These are phyloP conservation scores for Varanus salvator DNA, from an alignment of 2,113 vertebrate species.

Conservation along the genomic window DNA sequence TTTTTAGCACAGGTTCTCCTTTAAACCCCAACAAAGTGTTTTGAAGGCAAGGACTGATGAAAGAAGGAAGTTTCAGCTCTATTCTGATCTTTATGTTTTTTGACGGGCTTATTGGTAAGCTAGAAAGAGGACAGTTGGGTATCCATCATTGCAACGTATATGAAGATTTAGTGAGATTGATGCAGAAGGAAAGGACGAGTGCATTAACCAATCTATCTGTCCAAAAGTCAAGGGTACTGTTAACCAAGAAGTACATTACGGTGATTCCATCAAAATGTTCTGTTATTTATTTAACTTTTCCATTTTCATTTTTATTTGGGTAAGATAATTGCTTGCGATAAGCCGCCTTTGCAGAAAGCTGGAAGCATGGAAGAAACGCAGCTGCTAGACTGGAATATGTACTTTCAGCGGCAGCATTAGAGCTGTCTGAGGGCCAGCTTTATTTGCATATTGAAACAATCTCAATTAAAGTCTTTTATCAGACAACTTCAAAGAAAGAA, in stretches of 20 bases:
- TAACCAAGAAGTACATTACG: slow-evolving; percentile 71
- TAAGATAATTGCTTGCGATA: slow-evolving; percentile 85
- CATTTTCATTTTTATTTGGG: slow-evolving; percentile 84
- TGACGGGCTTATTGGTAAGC: slow-evolving; percentile 54
- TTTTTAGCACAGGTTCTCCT: slow-evolving; percentile 15
- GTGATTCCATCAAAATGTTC: slow-evolving; percentile 79
- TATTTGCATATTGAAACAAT: slow-evolving; percentile 81
- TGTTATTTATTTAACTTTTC: slow-evolving; percentile 85
- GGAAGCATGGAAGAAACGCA: slow-evolving; percentile 67
- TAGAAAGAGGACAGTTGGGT: slow-evolving; percentile 55
- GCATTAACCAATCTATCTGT: slow-evolving; percentile 69
- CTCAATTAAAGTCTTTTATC: slow-evolving; percentile 74
- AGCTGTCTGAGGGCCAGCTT: slow-evolving; percentile 55
- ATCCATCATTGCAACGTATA: slow-evolving; percentile 66
- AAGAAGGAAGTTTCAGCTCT: not conserved
- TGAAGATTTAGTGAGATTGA: slow-evolving; percentile 64
- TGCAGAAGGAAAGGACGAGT: slow-evolving; percentile 70
- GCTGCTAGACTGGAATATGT: slow-evolving; percentile 53
- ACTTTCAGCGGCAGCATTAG: slow-evolving; percentile 53
- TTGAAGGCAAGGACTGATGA: slow-evolving; percentile 3
- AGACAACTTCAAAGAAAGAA: slow-evolving; percentile 68
- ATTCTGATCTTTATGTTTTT: slow-evolving; percentile 53
- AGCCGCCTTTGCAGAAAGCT: slow-evolving; percentile 70
- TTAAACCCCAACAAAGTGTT: not conserved
- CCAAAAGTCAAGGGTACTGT: slow-evolving; percentile 73